phyloP scores from a whole-genome alignment of 2,113 vertebrate genomes.

The Oreotrochilus melanogaster region DNA sequence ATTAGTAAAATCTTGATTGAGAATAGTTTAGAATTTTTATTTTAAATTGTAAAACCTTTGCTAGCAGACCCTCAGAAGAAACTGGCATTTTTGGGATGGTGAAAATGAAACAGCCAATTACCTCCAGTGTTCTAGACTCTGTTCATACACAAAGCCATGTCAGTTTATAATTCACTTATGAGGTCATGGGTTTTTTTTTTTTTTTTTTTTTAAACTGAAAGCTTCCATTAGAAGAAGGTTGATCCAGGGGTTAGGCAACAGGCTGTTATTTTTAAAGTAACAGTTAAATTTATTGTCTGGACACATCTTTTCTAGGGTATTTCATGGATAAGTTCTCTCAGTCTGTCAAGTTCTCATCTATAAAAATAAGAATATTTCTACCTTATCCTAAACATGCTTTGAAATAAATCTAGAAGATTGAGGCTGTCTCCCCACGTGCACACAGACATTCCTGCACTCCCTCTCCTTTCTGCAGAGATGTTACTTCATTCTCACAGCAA shows the following conservation, averaged over 20 bases:
- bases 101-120: background rate
- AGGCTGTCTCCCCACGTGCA: background rate
- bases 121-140: background rate
- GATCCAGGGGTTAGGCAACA: background rate
- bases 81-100: too few relatives aligned
- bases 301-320: background rate
- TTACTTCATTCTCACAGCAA: background rate
- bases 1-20: background rate
- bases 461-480: background rate
- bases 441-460: background rate
- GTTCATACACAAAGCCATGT: background rate
- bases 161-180: background rate
- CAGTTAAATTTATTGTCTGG: background rate
- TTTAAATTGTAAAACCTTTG: background rate
- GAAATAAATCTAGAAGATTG: conserved; percentile 36
- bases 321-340: background rate
- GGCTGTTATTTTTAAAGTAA: background rate
- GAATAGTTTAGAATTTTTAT: background rate
- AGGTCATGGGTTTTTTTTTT: background rate
- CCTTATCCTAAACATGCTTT: background rate
- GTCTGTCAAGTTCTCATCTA: conserved; percentile 18
- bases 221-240: background rate
- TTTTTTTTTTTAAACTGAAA: background rate
- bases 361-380: conserved; percentile 42
- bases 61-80: background rate